A percentile compares a stretch with the other conserved stretches of the same genome.
phyloP scores from a whole-genome alignment of 2,888 invertebrate species.

The Lobophora halterata region DNA sequence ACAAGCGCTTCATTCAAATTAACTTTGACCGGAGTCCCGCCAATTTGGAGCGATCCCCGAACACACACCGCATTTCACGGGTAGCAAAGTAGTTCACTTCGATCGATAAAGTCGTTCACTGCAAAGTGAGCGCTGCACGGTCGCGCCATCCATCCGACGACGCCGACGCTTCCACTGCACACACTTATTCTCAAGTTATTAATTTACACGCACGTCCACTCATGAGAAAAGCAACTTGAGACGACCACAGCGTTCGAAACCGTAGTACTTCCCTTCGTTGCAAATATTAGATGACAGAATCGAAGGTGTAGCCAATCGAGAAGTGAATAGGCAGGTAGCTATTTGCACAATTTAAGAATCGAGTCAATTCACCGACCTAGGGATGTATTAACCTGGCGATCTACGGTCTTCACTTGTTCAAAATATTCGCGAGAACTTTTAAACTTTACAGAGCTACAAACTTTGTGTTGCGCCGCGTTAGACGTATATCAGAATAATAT shows the following conservation, averaged over 20 bases:
- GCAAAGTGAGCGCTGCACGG: constrained; percentile 56
- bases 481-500: constrained; percentile 73
- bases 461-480: constrained; percentile 67
- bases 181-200: constrained; percentile 76
- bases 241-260: constrained; percentile 80
- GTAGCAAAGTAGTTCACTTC: constrained; percentile 59
- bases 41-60: constrained; percentile 66
- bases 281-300: constrained; percentile 78
- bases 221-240: constrained; percentile 81
- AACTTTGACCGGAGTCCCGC: constrained; percentile 58
- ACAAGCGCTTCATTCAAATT: constrained; percentile 47
- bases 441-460: constrained; percentile 46
- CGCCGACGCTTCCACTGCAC: constrained; percentile 68
- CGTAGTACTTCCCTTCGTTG: constrained; percentile 80
- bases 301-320: constrained; percentile 59
- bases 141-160: constrained; percentile 58
- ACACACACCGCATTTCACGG: constrained; percentile 64
- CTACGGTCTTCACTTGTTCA: constrained; percentile 27
- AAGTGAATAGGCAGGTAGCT: too few species aligned
- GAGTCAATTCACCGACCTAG: constrained; percentile 30
- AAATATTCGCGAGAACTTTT: constrained; percentile 22
- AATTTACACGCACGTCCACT: constrained; percentile 79
- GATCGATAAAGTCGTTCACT: constrained; percentile 70
- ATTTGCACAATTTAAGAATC: constrained; percentile 49
- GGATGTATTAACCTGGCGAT: constrained; percentile 25